Base-by-base conservation (phyloP, 2,113 vertebrate species). In the Zosterops lateralis region DNA sequence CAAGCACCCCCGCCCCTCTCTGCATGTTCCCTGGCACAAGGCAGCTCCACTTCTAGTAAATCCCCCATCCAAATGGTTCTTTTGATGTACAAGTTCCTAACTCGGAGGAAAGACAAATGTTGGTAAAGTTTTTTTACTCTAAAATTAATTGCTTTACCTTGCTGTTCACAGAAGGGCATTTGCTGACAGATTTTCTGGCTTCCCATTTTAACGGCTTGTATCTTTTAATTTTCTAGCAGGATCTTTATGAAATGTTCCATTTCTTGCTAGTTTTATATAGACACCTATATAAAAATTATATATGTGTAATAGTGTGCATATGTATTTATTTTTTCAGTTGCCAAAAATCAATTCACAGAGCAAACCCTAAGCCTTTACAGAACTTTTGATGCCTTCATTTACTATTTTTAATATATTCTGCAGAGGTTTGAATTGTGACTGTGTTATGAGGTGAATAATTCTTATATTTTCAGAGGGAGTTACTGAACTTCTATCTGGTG, bases 261-360 rank as follows among this genome's bases (percentile, higher is more conserved):
- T 94, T 83, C 50, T 79, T 87, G 48, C 47, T 84, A 45, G 66
- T 65, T 89, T 89, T 89, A 65, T 68, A 44, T 57, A 53, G 53
- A 36, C 22, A 67, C 24, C 48, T 62, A 74, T 56, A 83, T 87
- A 94, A 81, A 87, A 94, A 47, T 48, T 53, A n/a, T 36, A 34
- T 72, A 66, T 51, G n/a, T 48, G n/a, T 17, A 93, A 93, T 83
- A 73, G 45, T 2, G 12, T 84, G 81, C 91, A 68, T 75, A 65
- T 75, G 66, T 73, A 79, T 91, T 68, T 87, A 75, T 83, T 84
- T 95, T 93, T 86, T 42, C 75, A 73, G 2, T 87, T 91, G 92
- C 93, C 84, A 92, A 90, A 94, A 92, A 73, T 47, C 48, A 65
- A 65, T 88, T 87, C 29, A 38, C 34, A 58, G 82, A 85, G 32